Base-by-base conservation (phyloP, 2,113 vertebrate species). In the Upupa epops region DNA sequence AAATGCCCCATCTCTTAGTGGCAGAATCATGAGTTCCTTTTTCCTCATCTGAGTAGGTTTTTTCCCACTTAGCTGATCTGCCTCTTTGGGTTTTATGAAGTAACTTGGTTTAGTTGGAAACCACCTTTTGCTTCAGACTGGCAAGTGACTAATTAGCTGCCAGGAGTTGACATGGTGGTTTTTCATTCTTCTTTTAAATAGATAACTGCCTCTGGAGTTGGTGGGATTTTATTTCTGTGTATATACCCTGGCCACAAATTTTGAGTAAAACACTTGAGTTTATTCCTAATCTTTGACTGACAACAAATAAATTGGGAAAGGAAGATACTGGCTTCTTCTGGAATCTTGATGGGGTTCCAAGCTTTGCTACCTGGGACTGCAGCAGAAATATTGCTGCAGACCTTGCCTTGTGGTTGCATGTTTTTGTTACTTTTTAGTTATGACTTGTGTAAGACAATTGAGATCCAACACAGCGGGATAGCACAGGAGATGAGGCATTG, bases 261-360 rank as follows among this genome's bases (percentile, higher is more conserved):
- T 12, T 1, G 55, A 94, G 28, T 14, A 6, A 19, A 55, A 26
- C 59, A 83, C 49, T 80, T 84, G 64, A 90, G 88, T 77, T 61
- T 9, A 36, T 31, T 68, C 71, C 51, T 40, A 26, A 36, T 51
- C 59, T 76, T 91, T 83, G 64, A 72, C 40, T 93, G 60, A 32
- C 28, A 88, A 61, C 55, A 29, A 85, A 70, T 90, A 90, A 86
- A 83, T 90, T 91, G 49, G n/a, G 71, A 61, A 79, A 64, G 58
- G 77, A 75, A 87, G 51, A 5, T 8, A 61, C 45, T 8, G 7
- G 52, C 17, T 73, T 22, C 58, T 72, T 20, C 31, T 85, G 37
- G 58, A 72, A 34, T 36, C 1, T 42, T 31, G 29, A 58, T 58
- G 40, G 40, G 56, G 76, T 15, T 42, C 40, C 40, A 42, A 42